Base-by-base conservation (phyloP, 2,113 vertebrate species). In the Chroicocephalus ridibundus region DNA sequence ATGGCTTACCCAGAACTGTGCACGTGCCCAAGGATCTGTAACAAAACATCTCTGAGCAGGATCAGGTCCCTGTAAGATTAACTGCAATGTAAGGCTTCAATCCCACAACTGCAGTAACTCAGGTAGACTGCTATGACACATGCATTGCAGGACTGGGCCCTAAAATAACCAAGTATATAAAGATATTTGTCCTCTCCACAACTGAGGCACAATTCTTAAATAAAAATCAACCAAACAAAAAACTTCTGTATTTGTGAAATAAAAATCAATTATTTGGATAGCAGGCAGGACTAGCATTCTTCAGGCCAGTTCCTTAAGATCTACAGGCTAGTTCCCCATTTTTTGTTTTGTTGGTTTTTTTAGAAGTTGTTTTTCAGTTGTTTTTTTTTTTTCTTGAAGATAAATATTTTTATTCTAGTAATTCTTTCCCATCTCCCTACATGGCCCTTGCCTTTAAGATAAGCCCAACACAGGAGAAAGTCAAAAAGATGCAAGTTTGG, bases 121-220 rank as follows among this genome's bases (percentile, higher is more conserved):
- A 82, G 76, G 64, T 51, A 92, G 29, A 66, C 64, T 70, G 58
- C 84, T 81, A 24, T 38, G 13, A 55, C 44, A 77, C 49, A 85
- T 5, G 17, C 68, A 52, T 0, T 57, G 76, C 86, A 88, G 76
- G 34, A 60, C 36, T 11, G 16, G 47, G 57, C 40, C 65, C n/a
- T 68, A 92, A 95, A 93, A 90, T 78, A 66, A 92, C 61, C 42
- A 82, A 83, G 22, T n/a, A 58, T 70, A 80, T 72, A 64, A 90
- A 88, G 69, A 95, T 40, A 71, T 93, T 66, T 74, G 85, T 92
- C 65, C 44, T 76, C 57, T 72, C 61, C 74, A 79, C 52, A 84
- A 57, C 66, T 76, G 58, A 94, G 68, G 61, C 51, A 70, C 68
- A 84, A 72, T 92, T 88, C 83, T 92, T 96, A 51, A 24, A 51